These are phyloP conservation scores for Orchestes rusci DNA, from an alignment of 2,888 invertebrate genomes.

Conservation along the genomic window DNA sequence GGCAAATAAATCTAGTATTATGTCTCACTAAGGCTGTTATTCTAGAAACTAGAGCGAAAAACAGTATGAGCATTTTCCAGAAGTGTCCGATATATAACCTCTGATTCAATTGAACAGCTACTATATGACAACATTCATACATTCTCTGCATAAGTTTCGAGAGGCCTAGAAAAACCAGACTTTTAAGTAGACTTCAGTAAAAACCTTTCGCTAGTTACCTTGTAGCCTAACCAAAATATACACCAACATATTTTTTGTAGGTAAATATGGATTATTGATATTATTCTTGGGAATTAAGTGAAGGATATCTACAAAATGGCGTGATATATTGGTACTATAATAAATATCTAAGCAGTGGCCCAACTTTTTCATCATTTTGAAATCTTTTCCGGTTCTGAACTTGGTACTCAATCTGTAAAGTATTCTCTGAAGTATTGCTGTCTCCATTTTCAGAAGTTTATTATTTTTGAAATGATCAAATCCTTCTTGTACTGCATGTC, in stretches of 20 bases:
- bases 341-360: constrained; percentile 43
- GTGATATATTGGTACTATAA: constrained; percentile 37
- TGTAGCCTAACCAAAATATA: constrained; percentile 45
- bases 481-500: constrained; percentile 28
- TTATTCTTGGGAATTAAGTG: constrained; percentile 27
- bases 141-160: constrained; percentile 43
- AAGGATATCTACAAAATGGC: constrained; percentile 32
- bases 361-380: constrained; percentile 46
- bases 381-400: constrained; percentile 46
- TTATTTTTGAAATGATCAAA: constrained; percentile 32
- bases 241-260: constrained; percentile 45
- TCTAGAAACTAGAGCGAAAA: constrained; percentile 43
- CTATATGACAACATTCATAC: constrained; percentile 38
- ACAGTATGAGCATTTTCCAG: constrained; percentile 42
- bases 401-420: constrained; percentile 42
- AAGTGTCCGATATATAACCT: constrained; percentile 44
- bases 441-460: constrained; percentile 39
- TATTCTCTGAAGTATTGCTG: constrained; percentile 37
- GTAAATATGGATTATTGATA: constrained; percentile 35
- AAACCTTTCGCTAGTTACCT: too few species aligned
- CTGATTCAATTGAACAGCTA: constrained; percentile 38
- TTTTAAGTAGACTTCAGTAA: too few species aligned
- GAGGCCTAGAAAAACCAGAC: constrained; percentile 35
- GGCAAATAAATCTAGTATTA: constrained; percentile 39
- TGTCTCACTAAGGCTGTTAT: constrained; percentile 42